These are phyloP conservation scores for Hypsibius dujardini DNA, from an alignment of 1,140 invertebrate genomes.

Conservation along the genomic window DNA sequence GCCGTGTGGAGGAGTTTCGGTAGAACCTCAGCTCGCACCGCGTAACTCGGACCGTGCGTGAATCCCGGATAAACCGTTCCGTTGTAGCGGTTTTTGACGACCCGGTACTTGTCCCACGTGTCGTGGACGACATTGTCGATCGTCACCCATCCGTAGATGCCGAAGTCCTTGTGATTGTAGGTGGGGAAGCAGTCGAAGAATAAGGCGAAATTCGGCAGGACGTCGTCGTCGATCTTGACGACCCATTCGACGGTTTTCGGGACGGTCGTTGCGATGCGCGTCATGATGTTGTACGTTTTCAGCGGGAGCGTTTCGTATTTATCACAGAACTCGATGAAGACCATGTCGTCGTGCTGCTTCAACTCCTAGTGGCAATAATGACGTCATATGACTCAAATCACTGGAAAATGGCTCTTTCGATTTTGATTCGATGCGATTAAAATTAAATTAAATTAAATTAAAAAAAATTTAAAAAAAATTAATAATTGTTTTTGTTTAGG, in stretches of 20 bases:
- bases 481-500: no score
- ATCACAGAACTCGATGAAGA: conserved; percentile 13
- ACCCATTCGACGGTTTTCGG: not conserved
- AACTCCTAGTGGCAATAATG: not conserved
- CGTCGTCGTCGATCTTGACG: conserved; percentile 16
- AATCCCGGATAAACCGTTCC: not conserved
- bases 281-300: not conserved
- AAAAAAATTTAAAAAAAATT: no score
- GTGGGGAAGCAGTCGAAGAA: not conserved
- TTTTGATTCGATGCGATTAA: no score
- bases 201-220: not conserved
- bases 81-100: not conserved
- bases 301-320: not conserved
- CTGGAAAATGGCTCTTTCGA: no score
- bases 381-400: no score
- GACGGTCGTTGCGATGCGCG: not conserved
- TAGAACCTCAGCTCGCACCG: not conserved
- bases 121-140: not conserved
- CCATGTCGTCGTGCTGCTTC: conserved; percentile 4
- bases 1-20: not conserved
- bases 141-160: not conserved
- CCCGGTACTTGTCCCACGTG: not conserved
- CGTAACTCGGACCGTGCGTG: conserved; percentile 4
- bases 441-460: no score
- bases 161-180: not conserved